These are phyloP conservation scores for Drosophila mettleri DNA, from an alignment of 2,888 invertebrate species.

Conservation along the genomic window DNA sequence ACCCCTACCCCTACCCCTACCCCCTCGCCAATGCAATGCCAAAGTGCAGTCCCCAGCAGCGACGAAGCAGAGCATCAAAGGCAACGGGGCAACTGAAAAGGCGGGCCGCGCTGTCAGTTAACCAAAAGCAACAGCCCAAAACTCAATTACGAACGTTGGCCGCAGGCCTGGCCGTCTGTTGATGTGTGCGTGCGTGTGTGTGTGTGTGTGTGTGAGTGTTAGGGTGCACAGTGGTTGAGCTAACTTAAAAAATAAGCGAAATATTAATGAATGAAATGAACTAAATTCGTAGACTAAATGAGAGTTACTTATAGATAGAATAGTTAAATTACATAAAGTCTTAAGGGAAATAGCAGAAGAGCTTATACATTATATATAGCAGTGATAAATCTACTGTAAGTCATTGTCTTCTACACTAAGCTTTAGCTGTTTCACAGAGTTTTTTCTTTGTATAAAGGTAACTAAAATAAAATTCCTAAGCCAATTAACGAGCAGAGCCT, in stretches of 20 bases:
- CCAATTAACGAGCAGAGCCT: no score
- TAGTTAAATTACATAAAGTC: neutral
- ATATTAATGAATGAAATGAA: neutral
- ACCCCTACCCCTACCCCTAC: neutral
- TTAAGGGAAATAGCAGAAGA: neutral
- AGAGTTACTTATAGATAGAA: neutral
- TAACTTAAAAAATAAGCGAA: conserved; percentile 1
- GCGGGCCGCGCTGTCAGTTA: conserved; percentile 46
- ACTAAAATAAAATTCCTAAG: no score
- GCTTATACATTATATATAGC: neutral
- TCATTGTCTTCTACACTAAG: no score
- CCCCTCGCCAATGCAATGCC: conserved; percentile 14
- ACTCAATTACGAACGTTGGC: conserved; percentile 67
- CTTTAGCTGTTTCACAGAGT: no score
- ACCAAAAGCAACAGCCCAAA: conserved; percentile 71
- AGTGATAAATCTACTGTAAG: neutral
- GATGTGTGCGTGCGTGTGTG: neutral
- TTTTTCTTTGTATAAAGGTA: no score
- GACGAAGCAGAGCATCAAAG: conserved; percentile 34
- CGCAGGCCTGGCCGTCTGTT: conserved; percentile 16
- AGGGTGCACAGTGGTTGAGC: conserved; percentile 41
- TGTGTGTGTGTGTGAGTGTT: conserved; percentile 1
- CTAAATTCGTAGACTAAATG: neutral
- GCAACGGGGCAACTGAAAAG: conserved; percentile 18
- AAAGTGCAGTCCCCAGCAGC: conserved; percentile 43